A percentile compares a stretch with the other conserved stretches of the same genome.
phyloP scores from a whole-genome alignment of 2,797 vertebrate genomes.

The Manis crassicaudata region DNA sequence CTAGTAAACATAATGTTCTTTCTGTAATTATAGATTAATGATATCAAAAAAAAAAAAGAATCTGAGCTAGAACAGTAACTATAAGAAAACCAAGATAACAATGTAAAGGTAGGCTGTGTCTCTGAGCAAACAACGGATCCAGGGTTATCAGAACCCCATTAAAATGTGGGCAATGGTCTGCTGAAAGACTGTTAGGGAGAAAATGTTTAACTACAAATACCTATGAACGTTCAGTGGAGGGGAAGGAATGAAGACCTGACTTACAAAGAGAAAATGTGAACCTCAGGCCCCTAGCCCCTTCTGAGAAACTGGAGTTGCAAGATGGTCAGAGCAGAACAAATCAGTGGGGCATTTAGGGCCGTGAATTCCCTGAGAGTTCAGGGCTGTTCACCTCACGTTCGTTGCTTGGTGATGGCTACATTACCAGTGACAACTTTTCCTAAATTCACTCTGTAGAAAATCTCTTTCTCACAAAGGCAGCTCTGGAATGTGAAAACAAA shows the following conservation, averaged over 20 bases:
- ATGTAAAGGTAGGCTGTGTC: background rate
- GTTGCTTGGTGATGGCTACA: background rate
- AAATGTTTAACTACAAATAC: background rate
- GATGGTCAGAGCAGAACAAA: background rate
- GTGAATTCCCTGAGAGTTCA: background rate
- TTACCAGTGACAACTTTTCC: background rate
- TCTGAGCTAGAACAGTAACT: background rate
- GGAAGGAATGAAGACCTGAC: background rate
- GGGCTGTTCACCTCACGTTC: background rate
- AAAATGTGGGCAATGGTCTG: background rate
- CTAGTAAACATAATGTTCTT: no score
- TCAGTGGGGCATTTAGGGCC: background rate
- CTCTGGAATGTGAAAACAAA: background rate
- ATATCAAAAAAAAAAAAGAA: background rate
- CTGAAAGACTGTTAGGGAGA: background rate
- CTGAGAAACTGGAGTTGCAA: background rate
- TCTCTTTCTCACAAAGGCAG: background rate
- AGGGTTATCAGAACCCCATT: background rate
- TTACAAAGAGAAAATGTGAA: background rate
- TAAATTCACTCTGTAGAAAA: background rate
- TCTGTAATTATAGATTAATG: no score
- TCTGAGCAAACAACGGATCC: background rate
- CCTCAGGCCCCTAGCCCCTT: background rate
- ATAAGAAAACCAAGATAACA: background rate
- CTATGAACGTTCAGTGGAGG: background rate